Evolutionary conservation across 1,140 invertebrate genomes (phyloP), one percentile per base, ranked within the genome.

Genomic region (Drosophila kikkawai): DNA sequence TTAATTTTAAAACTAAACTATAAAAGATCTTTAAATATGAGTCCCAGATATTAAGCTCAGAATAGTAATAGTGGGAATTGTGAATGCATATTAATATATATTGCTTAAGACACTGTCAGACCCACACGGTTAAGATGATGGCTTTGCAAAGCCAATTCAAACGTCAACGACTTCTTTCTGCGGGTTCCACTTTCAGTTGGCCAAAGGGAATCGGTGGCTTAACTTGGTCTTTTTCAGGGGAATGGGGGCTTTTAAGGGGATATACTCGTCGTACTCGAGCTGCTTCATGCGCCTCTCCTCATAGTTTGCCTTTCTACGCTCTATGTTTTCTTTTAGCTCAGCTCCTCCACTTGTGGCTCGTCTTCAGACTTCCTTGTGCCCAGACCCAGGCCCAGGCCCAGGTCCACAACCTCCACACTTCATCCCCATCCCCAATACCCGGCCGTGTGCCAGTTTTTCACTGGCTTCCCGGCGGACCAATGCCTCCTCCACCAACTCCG

Each of bases 161-260:
- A 80, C 83, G 79, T 86, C 83, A 87, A 87, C 84, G 83, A 87
- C 83, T 87, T 82, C 75, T 88, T 87, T 87, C 66, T 64, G 76
- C 67, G 70, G 83, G 70, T 42, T 88, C 67, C 83, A 73, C 67
- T 76, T 82, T 69, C 67, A 86, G 70, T 67, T 60, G 39, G 51
- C 39, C 64, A 58, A 45, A 51, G 45, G 68, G 60, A 70, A 19
- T 53, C 63, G 22, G 17, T 4, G 48, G 41, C 13, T 12, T 70
- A n/a, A 29, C 44, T 39, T 19, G 45, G 37, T 7, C 29, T 34
- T 37, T 37, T 53, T 36, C 15, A 50, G 50, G 41, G 63, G 51
- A 36, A 36, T 37, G 42, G 34, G 39, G 13, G 26, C 11, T 32
- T 19, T 19, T 50, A 29, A 41, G 32, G 63, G 65, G 65, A 63